A percentile compares a stretch with the other conserved stretches of the same genome.
Evolutionary conservation across 2,797 vertebrate species (phyloP).

Genomic region (Aplochiton taeniatus): DNA sequence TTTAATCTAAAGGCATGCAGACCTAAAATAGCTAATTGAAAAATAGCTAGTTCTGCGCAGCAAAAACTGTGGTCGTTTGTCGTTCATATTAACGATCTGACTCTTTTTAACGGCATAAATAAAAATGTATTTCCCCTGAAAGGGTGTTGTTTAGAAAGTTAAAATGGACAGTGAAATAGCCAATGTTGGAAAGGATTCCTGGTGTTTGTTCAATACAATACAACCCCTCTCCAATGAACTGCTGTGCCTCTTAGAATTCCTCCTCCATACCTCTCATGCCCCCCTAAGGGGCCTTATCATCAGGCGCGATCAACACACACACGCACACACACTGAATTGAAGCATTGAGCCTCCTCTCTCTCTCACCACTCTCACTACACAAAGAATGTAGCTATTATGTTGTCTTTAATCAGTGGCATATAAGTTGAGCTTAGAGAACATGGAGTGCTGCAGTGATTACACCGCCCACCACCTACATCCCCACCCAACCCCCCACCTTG

Average conservation of each 20-base stretch:
- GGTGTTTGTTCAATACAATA: not conserved
- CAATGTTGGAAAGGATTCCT: slow-evolving; percentile 9
- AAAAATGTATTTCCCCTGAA: slow-evolving; percentile 29
- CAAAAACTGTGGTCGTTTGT: slow-evolving; percentile 33
- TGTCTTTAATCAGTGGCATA: slow-evolving; percentile 21
- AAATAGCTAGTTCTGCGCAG: slow-evolving; percentile 5
- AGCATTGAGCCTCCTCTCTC: not conserved
- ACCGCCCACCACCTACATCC: not conserved
- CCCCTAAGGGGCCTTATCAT: slow-evolving; percentile 8
- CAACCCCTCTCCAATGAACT: slow-evolving; percentile 2
- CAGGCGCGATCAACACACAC: slow-evolving; percentile 1
- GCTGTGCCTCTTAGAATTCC: slow-evolving; percentile 15
- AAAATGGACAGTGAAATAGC: slow-evolving; percentile 30
- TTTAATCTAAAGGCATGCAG: slow-evolving; percentile 27
- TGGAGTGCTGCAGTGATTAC: not conserved
- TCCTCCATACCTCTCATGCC: not conserved
- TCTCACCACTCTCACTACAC: slow-evolving; percentile 9
- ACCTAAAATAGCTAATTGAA: not conserved
- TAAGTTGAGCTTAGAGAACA: slow-evolving; percentile 1
- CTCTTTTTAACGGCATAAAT: slow-evolving; percentile 22
- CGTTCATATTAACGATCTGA: slow-evolving; percentile 25
- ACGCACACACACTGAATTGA: not conserved
- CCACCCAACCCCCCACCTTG: slow-evolving; percentile 10
- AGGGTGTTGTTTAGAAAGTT: slow-evolving; percentile 12
- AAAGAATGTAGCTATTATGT: slow-evolving; percentile 27